Evolutionary conservation across 2,797 vertebrate genomes (phyloP).

Genomic region (Anguilla obscura): DNA sequence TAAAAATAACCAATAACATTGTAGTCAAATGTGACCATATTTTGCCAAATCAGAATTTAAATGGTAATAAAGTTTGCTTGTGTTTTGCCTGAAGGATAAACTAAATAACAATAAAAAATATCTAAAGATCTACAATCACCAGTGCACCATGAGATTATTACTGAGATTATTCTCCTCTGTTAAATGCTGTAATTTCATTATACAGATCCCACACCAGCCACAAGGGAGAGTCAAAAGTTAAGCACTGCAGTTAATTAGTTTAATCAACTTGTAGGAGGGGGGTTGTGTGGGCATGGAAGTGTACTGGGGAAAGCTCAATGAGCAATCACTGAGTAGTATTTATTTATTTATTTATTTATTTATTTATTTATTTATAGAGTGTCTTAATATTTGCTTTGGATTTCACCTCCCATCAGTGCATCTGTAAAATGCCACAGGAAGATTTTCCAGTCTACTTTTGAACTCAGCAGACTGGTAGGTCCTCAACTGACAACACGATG

Average conservation of each 20-base stretch:
- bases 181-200: neutral
- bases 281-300: neutral
- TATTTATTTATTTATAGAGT: neutral
- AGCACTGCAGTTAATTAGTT: neutral
- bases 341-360: neutral
- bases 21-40: neutral
- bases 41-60: neutral
- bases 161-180: neutral
- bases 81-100: neutral
- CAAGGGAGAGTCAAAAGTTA: constrained; percentile 5
- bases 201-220: neutral
- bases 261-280: neutral
- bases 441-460: neutral
- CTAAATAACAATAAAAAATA: neutral
- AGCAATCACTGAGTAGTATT: neutral
- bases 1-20: neutral
- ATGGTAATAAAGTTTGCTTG: neutral
- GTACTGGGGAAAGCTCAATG: neutral
- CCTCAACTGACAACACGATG: neutral
- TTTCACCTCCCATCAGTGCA: neutral
- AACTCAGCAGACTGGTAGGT: neutral
- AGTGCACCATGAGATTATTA: neutral
- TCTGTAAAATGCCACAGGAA: neutral
- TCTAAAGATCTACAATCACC: neutral
- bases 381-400: neutral